Conservation (phyloP, 2,113 vertebrate species). For the Stictonetta naevosa region DNA sequence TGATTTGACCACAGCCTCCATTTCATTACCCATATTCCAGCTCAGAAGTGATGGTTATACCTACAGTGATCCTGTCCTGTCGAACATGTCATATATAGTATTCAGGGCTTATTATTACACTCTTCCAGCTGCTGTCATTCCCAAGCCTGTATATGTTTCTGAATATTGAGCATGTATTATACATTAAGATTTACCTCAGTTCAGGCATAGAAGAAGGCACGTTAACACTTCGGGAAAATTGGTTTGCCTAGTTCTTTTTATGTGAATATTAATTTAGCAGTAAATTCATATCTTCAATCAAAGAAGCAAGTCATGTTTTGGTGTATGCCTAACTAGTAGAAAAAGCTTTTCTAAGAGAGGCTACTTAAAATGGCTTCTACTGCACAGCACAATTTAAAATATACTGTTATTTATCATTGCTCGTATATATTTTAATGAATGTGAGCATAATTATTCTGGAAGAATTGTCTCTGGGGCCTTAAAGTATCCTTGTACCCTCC, state of each 20-base stretch:
- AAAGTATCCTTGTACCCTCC: not conserved
- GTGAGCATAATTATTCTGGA: not conserved
- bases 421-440: not conserved
- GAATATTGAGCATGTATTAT: not conserved
- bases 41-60: not conserved
- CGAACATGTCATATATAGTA: not conserved
- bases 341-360: not conserved
- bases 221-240: not conserved
- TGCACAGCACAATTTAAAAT: not conserved
- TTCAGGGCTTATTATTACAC: not conserved
- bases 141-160: accelerated
- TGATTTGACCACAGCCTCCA: not conserved
- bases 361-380: not conserved
- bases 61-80: not conserved
- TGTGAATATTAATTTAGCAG: not conserved
- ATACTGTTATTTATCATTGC: not conserved
- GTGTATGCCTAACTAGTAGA: not conserved
- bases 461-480: not conserved
- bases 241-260: not conserved
- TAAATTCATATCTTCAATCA: not conserved
- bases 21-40: not conserved
- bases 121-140: not conserved
- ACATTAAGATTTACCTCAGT: not conserved
- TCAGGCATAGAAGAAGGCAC: not conserved
- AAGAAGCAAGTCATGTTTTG: not conserved